Conservation (phyloP, 2,888 invertebrate genomes). For the Morpho helenor region DNA sequence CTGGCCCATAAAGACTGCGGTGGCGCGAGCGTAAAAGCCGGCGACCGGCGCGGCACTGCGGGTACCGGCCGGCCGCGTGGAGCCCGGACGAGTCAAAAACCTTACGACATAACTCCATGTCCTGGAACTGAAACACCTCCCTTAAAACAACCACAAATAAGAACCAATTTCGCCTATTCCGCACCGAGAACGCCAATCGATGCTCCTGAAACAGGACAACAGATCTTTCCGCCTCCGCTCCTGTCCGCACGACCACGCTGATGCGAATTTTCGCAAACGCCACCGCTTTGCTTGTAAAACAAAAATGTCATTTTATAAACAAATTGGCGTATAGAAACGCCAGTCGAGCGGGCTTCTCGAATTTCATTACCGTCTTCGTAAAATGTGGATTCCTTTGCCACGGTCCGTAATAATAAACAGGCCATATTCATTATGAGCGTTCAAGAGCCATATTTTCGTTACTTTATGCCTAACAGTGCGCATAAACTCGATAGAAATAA, state of each 20-base stretch:
- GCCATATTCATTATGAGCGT: conserved; percentile 14
- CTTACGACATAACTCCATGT: conserved; percentile 50
- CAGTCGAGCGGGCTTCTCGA: conserved; percentile 39
- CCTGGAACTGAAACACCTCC: conserved; percentile 35
- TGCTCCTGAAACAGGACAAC: conserved; percentile 73
- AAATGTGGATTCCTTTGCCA: conserved; percentile 35
- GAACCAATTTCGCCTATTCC: conserved; percentile 30
- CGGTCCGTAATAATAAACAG: conserved; percentile 15
- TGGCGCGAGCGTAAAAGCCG: conserved; percentile 54
- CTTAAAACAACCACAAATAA: conserved; percentile 30
- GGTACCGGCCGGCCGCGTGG: conserved; percentile 65
- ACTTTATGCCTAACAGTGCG: conserved; percentile 7
- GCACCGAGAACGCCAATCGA: conserved; percentile 60
- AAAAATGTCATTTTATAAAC: conserved; percentile 53
- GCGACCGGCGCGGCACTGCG: conserved; percentile 73
- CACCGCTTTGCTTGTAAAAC: conserved; percentile 48
- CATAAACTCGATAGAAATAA: conserved; percentile 8
- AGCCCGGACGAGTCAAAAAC: conserved; percentile 44
- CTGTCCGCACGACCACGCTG: conserved; percentile 47
- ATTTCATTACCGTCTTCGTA: conserved; percentile 47
- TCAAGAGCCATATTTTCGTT: conserved; percentile 11
- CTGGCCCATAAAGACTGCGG: conserved; percentile 25
- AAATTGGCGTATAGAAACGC: conserved; percentile 39
- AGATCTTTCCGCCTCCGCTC: conserved; percentile 69
- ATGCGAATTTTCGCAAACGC: conserved; percentile 53